Base-by-base conservation (phyloP, 2,888 invertebrate species). In the Acronicta aceris region DNA sequence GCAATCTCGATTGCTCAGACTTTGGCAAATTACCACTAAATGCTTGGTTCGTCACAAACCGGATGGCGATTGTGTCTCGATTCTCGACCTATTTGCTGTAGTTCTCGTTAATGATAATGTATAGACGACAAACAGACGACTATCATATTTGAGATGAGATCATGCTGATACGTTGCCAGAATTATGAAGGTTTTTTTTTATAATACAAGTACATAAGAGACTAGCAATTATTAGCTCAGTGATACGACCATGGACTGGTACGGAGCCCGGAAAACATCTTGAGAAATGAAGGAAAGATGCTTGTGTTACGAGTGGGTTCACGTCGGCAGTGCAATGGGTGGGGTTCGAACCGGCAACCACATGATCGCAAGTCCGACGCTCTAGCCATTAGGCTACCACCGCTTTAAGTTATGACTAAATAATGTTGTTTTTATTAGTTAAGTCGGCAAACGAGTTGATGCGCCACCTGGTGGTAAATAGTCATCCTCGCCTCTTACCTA, bases 21-120 rank as follows among this genome's bases (percentile, higher is more conserved):
- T 61, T 73, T 70, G 69, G 74, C 74, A 70, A 60, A 54, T 67
- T 33, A 73, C 68, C 69, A 70, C 62, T 17, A 47, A 73, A 73
- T 54, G 48, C 56, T 50, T 15, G n/a, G 30, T 38, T 61, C 73
- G 53, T 67, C 46, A 67, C 49, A 27, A 51, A 47, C 61, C 74
- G 68, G 74, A 67, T 67, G 41, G 46, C 17, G 36, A 47, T 65
- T 58, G 30, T 36, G 21, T 60, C 43, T 56, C 59, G 58, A 76
- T 17, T 60, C 43, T 56, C 59, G 58, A 76, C 62, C 62, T 59
- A 69, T 65, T 53, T 68, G 43, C 55, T 57, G 47, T 27, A 33
- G 55, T 27, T 33, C 42, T 21, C 10, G 17, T 49, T 9, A 43
- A 53, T 57, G 62, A 63, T 57, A 59, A 49, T 45, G 59, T 49